Base-by-base conservation (phyloP, 2,888 invertebrate species). In the Noctua comes region DNA sequence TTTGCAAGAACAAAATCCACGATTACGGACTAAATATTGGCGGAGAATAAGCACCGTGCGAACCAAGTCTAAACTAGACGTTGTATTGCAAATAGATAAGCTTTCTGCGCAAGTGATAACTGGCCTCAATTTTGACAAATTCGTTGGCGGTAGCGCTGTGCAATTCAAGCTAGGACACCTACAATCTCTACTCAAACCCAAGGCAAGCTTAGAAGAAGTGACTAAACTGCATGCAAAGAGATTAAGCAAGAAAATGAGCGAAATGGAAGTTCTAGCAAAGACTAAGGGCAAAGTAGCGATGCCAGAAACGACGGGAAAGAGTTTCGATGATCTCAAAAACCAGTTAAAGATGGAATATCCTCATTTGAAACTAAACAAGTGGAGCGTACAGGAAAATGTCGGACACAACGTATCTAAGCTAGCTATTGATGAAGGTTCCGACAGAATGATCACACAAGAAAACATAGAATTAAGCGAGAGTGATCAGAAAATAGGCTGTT, bases 11-110 rank as follows among this genome's bases (percentile, higher is more conserved):
- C 93, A 94, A 31, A 96, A 96, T 85, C 94, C 95, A 0, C 92
- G 96, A 76, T 79, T 96, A 24, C 91, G 96, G 0, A 96, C 96
- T 0, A 96, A 95, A 78, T 96, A 92, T 85, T 96, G 96, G 96
- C 90, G 96, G 13, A 94, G 92, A 87, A 96, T 96, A 16, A 95
- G 94, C 73, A 93, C 93, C 0, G 94, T 94, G 0, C 88, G 91
- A 6, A 90, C 92, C 0, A 92, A 92, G 24, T 90, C 86, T 11
- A 95, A 94, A 79, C 71, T 95, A 1, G 95, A 96, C 36, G 93
- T 93, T 0, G 94, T 95, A 0, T 77, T 96, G 11, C 96, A 96
- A 86, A 96, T 96, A 1, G 96, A 96, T 46, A 96, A 95, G 72
- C 85, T 96, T 0, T 96, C 96, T 1, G 96, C 96, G 0, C 93